Conservation (phyloP, 2,113 vertebrate species). For the Nyctereutes procyonoides region DNA sequence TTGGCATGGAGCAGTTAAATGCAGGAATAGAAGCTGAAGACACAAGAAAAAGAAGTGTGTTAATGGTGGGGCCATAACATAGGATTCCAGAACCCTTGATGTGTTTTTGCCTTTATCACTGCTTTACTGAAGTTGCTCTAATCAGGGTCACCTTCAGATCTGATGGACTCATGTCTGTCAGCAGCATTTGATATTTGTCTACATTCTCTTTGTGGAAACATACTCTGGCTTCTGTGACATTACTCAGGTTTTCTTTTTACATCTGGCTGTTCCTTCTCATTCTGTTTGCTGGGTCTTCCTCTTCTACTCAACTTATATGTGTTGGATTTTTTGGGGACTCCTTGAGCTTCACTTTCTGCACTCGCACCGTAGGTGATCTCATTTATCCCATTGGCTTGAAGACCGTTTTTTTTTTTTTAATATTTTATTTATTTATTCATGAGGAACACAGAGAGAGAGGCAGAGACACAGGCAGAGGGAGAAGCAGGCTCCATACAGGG, state of each 20-base stretch:
- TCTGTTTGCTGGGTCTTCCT: background rate
- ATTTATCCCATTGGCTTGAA: background rate
- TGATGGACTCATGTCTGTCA: background rate
- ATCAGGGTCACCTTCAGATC: background rate
- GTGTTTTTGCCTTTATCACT: background rate
- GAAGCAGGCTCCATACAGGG: too few relatives aligned
- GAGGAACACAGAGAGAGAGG: too few relatives aligned
- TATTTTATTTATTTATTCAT: too few relatives aligned
- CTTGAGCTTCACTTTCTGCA: background rate
- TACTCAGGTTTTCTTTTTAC: background rate
- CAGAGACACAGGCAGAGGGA: too few relatives aligned
- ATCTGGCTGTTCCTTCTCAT: background rate
- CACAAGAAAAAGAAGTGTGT: background rate
- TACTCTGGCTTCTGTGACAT: background rate
- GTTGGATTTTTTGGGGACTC: background rate
- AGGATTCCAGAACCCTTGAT: background rate
- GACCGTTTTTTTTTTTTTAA: too few relatives aligned
- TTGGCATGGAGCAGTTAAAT: background rate
- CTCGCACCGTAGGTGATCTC: background rate
- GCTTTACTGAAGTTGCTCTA: background rate
- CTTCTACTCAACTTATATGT: background rate
- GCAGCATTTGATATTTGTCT: background rate
- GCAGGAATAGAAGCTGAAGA: background rate
- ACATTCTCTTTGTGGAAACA: background rate
- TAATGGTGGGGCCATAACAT: background rate